A percentile compares a stretch with the other conserved stretches of the same genome.
These are phyloP conservation scores for Porites lobata DNA, from an alignment of 92 coral and sea anemone species.

Conservation along the genomic window DNA sequence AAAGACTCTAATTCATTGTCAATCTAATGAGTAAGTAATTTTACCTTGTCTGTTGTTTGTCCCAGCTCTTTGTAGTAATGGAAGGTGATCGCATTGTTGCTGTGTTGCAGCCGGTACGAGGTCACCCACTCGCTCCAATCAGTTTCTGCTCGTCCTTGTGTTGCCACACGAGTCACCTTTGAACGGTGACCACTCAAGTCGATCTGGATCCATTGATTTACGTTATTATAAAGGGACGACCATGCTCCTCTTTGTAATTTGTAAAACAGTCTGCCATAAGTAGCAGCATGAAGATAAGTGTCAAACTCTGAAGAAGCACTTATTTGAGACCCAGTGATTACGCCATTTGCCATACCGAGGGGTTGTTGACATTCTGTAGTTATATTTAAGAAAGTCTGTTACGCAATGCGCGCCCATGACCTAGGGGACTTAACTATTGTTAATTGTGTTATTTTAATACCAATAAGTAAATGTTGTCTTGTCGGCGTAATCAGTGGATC, in stretches of 20 bases:
- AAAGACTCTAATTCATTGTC: no score
- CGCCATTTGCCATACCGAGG: constrained; percentile 25
- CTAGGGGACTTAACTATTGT: no score
- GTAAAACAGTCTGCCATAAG: background rate
- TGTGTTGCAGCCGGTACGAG: background rate
- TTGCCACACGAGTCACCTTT: background rate
- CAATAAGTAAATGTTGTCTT: no score
- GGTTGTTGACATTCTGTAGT: background rate
- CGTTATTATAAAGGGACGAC: background rate
- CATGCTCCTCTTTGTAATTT: background rate
- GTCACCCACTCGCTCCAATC: background rate
- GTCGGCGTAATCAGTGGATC: no score
- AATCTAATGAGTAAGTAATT: background rate
- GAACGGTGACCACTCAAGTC: background rate
- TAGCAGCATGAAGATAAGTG: background rate
- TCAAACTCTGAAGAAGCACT: constrained; percentile 5
- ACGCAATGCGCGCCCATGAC: no score
- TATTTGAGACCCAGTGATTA: background rate
- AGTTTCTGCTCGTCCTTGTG: background rate
- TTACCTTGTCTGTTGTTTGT: constrained; percentile 7
- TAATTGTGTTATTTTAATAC: no score
- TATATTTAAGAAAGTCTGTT: background rate
- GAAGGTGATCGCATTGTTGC: background rate
- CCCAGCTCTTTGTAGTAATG: background rate
- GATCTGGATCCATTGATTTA: background rate